Evolutionary conservation across 1,140 invertebrate genomes (phyloP), one percentile per base, ranked within the genome.

Genomic region (Thaumetopoea pityocampa): DNA sequence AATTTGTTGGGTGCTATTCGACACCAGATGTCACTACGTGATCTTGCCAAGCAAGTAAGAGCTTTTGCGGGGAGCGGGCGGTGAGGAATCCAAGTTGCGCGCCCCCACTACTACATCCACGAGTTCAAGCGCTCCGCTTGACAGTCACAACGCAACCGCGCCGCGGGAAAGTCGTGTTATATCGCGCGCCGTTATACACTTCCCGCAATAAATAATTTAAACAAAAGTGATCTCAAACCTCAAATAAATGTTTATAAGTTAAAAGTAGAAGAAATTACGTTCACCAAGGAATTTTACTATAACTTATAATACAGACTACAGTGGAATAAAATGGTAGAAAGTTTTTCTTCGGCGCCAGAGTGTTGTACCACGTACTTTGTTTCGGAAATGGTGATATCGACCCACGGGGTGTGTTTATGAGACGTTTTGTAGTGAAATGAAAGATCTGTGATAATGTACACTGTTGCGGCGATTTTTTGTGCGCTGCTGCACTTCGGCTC

Each of bases 371-470:
- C 59, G 69, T 65, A 80, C 73, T 80, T 81, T 80, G 77, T 84
- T 84, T 84, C 76, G 80, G 77, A 81, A 84, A 81, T 84, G 80
- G 72, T 81, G 73, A 78, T 84, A 81, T 81, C 80, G 74, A 84
- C 80, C 79, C 77, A 81, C 67, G 59, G 70, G 67, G 76, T 72
- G 77, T 83, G 74, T 79, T 83, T 83, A 83, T 83, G 74, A 83
- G 73, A 79, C 66, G 61, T 81, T 83, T 50, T 60, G 59, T 71
- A 70, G 68, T 79, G 77, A 76, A 81, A 78, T 79, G 74, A 79
- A 73, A 76, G 70, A 63, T 79, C 72, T 79, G 77, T 83, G 79
- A 83, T 72, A 79, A 84, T 81, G 77, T 78, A 72, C 59, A 51
- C 57, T 41, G 46, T 68, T 46, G 55, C 65, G 54, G 59, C 67